Base-by-base conservation (phyloP, 2,888 invertebrate species). In the Drosophila affinis region DNA sequence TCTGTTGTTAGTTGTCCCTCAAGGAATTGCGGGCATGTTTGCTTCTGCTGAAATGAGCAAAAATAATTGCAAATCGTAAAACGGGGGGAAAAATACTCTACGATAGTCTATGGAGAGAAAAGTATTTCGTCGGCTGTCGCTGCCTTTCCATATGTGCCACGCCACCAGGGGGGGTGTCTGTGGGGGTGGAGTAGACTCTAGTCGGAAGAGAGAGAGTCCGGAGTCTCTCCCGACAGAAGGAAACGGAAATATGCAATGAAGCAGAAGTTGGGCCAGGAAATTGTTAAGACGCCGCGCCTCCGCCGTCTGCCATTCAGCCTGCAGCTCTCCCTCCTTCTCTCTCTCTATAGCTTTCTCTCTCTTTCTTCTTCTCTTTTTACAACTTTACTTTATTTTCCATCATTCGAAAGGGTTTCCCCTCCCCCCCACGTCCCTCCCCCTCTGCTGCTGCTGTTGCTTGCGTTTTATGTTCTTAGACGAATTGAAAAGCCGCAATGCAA, bases 41-140 rank as follows among this genome's bases (percentile, higher is more conserved):
- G 76, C 81, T 86, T 87, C 86, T 87, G 87, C 84, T 86, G 84
- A 86, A 86, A 86, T 86, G 87, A 87, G 87, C 85, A 86, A 87
- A 86, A 84, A 86, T 86, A 86, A 86, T 86, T 86, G 87, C 85
- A 76, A 86, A 87, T 87, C 85, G 85, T 86, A 84, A 86, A 86
- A 79, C 78, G 39, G 39, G 39, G 39, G n/a, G 39, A 14, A 59
- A 75, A 72, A 57, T 24, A 24, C 24, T 21, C 21, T 3, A 21
- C 21, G 3, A 24, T 53, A 72, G 18, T 14, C n/a, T 1, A 18
- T 18, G 2, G 45, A 10, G 12, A 62, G 58, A 48, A 29, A 47
- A 29, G 45, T 62, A 62, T 59, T 51, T 71, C 78, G 74, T 70
- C 78, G 76, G 81, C 72, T 77, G 47, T 47, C 72, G 62, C 72